phyloP scores from a whole-genome alignment of 2,797 vertebrate species.

The Rhynchonycteris naso region DNA sequence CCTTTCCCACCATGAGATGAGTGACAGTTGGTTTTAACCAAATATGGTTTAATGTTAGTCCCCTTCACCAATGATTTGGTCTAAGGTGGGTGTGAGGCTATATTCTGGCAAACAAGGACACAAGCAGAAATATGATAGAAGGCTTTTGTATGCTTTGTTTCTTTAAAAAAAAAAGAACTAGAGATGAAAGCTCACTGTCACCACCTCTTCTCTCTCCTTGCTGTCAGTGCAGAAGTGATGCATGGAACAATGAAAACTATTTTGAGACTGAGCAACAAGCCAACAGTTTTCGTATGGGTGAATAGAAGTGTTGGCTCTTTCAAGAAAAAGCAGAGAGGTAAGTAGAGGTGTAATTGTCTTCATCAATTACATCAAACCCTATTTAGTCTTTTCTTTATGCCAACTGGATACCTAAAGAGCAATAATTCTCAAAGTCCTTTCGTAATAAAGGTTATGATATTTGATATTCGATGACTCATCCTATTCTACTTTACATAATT shows the following conservation, averaged over 20 bases:
- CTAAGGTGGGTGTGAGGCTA: neutral
- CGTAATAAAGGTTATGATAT: constrained; percentile 23
- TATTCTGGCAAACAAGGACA: neutral
- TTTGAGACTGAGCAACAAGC: neutral
- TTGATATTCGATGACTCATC: constrained; percentile 24
- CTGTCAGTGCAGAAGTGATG: neutral
- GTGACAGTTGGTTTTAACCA: neutral
- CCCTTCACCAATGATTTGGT: neutral
- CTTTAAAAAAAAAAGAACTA: neutral
- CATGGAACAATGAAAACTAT: neutral
- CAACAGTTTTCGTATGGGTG: neutral
- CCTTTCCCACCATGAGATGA: neutral
- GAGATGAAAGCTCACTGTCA: neutral
- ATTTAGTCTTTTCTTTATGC: neutral
- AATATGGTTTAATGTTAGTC: neutral
- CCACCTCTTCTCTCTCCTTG: neutral
- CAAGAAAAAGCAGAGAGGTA: neutral
- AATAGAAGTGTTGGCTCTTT: neutral
- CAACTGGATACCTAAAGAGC: neutral
- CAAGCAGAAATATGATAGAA: neutral
- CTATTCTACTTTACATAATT: constrained; percentile 9
- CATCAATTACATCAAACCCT: neutral
- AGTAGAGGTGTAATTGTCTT: neutral
- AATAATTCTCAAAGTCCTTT: constrained; percentile 38
- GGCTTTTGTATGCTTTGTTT: neutral